Base-by-base conservation (phyloP, 1,140 invertebrate species). In the Lethrus apterus region DNA sequence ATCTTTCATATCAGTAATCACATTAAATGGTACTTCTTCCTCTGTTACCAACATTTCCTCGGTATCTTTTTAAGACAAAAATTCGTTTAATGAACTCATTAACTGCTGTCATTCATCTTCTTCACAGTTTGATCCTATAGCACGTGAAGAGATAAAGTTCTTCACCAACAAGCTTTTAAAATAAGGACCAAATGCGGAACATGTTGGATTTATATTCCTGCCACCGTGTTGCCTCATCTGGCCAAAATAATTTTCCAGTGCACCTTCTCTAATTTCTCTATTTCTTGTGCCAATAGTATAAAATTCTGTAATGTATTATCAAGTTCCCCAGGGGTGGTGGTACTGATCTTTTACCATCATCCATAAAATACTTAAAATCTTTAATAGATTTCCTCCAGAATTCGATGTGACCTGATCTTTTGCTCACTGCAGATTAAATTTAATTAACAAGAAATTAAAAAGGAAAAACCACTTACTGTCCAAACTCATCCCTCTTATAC, bases 171-270 rank as follows among this genome's bases (percentile, higher is more conserved):
- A n/a, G 5, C 11, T 14, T 32, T 32, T 32, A 15, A 14, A 32
- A 32, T 32, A 32, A 11, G 31, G n/a, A 7, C 31, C 11, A n/a
- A 32, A 32, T 14, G 31, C 26, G 13, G 26, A 9, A 29, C 26
- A 13, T 14, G 34, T 36, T n/a, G 34, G 34, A 36, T 36, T 36
- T 4, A 15, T 36, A 19, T 36, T 36, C 11, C 34, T 36, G 8
- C 34, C 34, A 8, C 34, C 19, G 18, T 36, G 18, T 34, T 34
- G 32, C 15, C 32, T 10, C n/a, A 34, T 15, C 15, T 34, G 32
- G 15, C 32, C 10, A 15, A 34, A 34, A 34, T 11, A 34, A 34
- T 34, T 34, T 17, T 34, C 11, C 4, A 26, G 4, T 8, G 7
- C 14, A 24, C 13, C 19, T 9, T 26, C n/a, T 26, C 10, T 24